Conservation (phyloP, 2,888 invertebrate species). For the Mermis nigrescens region DNA sequence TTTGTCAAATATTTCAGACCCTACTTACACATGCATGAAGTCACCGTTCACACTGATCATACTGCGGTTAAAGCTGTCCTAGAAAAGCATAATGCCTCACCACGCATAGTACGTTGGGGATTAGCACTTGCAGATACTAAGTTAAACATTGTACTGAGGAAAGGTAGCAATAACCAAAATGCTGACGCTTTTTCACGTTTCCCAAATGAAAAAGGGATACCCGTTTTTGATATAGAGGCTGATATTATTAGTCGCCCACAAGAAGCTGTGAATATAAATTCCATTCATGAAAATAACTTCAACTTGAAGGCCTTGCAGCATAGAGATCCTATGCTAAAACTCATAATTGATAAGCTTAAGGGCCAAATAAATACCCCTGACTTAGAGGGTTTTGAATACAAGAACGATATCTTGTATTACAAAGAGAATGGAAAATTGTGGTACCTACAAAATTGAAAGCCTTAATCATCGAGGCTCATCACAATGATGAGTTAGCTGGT, state of each 20-base stretch:
- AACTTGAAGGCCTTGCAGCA: background rate
- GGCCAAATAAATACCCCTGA: background rate
- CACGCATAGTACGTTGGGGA: constrained; percentile 35
- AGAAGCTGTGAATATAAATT: background rate
- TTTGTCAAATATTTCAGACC: constrained; percentile 32
- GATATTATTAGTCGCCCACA: background rate
- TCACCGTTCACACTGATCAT: constrained; percentile 34
- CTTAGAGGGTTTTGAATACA: background rate
- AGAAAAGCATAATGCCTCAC: constrained; percentile 32
- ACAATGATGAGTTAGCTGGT: background rate
- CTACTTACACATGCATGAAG: constrained; percentile 30
- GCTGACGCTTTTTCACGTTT: constrained; percentile 32
- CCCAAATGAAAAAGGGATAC: constrained; percentile 5
- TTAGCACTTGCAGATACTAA: constrained; percentile 32
- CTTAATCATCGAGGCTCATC: background rate
- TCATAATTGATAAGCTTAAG: background rate
- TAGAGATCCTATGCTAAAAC: background rate
- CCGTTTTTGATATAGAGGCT: background rate
- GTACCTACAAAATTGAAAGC: background rate
- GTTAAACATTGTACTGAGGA: constrained; percentile 30
- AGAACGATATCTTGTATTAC: background rate
- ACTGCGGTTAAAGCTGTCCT: constrained; percentile 37
- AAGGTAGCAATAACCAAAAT: constrained; percentile 30
- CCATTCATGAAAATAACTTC: background rate
- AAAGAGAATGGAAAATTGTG: background rate